These are phyloP conservation scores for Zapornia atra DNA, from an alignment of 2,113 vertebrate species.

Conservation along the genomic window DNA sequence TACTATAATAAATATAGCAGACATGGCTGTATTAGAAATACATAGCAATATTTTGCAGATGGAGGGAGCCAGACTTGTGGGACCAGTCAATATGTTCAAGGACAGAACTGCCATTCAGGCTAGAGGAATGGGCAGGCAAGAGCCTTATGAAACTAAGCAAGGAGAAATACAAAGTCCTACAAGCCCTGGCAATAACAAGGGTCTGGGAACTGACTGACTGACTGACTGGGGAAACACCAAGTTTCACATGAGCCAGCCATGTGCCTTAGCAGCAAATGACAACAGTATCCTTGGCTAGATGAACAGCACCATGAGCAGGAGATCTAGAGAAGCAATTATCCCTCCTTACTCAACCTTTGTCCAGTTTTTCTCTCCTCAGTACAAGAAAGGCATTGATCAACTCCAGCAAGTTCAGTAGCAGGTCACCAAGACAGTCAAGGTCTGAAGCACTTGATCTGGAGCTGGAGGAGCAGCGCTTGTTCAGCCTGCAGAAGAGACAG, in stretches of 20 bases:
- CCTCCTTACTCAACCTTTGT: neutral
- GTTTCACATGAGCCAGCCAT: rapidly evolving
- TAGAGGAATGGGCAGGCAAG: neutral
- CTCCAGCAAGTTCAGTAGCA: neutral
- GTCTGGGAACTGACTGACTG: neutral
- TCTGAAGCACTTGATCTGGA: neutral
- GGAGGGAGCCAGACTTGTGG: neutral
- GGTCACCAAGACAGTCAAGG: rapidly evolving
- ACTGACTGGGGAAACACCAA: neutral
- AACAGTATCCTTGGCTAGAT: neutral
- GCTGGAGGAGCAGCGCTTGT: neutral
- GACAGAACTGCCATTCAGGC: neutral
- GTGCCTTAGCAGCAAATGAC: neutral
- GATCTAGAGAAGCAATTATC: neutral
- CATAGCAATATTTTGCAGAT: neutral
- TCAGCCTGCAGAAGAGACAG: neutral
- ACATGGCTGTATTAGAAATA: neutral
- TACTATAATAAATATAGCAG: neutral
- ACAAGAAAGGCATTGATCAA: neutral
- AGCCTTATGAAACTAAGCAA: neutral
- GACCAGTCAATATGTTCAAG: neutral
- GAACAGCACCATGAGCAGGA: neutral
- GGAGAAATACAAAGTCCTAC: neutral
- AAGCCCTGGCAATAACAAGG: neutral
- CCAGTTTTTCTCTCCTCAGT: rapidly evolving